Evolutionary conservation across 2,888 invertebrate species (phyloP), one percentile per base, ranked within the genome.

Genomic region (Chorisops tibialis): DNA sequence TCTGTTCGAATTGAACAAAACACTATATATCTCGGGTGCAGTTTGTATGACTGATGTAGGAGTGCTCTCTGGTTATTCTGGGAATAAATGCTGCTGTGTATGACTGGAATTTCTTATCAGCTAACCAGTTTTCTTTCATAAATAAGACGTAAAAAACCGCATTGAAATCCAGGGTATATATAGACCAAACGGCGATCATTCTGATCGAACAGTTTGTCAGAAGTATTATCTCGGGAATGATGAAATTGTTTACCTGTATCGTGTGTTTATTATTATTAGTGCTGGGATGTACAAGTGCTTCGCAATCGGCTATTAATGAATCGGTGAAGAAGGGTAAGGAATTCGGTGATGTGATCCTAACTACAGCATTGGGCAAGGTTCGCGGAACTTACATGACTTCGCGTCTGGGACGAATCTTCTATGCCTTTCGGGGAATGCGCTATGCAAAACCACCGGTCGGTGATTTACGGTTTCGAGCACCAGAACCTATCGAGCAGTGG

Each of bases 401-500:
- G 0, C 68, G 76, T 7, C 66, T 70, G 19, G 74, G 72, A 1
- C 35, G 59, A 11, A 37, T 66, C 1, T 74, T 75, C 52, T 67
- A 71, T 54, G 73, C 75, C 2, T 77, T 77, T 65, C 74, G 72
- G 1, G 74, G 76, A 50, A 72, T 77, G 38, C 73, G 74, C 3
- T 77, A 75, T 64, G 77, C 73, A 0, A 66, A 74, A 35, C 65
- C 75, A 0, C 77, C 77, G 4, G 52, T 73, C 21, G 73, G 68
- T 1, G 69, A 71, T 7, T 64, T 76, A n/a, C 71, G 77, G 4
- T 77, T 77, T 48, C 63, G 67, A 35, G 70, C 81, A 49, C 82
- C 86, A 0, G 70, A 73, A 41, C 80, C 80, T 0, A 77, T 81
- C 1, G 69, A 73, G 9, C 66, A 73, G 1, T 85, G 85, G 80